Evolutionary conservation across 2,113 vertebrate species (phyloP), one percentile per base, ranked within the genome.

Genomic region (Odocoileus virginianus): DNA sequence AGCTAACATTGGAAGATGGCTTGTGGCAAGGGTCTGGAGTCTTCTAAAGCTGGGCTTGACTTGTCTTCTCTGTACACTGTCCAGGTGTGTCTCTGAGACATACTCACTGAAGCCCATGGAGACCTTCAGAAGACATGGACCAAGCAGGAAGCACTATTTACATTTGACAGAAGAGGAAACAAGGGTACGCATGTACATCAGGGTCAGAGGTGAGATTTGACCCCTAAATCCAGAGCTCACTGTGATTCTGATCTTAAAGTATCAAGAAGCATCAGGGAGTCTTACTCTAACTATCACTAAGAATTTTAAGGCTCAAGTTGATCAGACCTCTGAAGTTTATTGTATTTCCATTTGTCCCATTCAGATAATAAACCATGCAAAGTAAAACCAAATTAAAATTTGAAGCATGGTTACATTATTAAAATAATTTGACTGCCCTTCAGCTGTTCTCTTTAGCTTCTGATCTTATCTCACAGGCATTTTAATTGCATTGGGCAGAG

Each of bases 381-480:
- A 71, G 92, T 67, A 58, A 94, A 88, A 71, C 5, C 47, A 78
- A 89, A 97, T 96, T 87, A 94, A 97, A 96, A 96, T 85, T 25
- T 54, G 92, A 93, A 94, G 89, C n/a, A 36, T 64, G 96, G 64
- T 27, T 85, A 19, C 79, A 27, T 83, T 71, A 84, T 89, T 87
- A 55, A 93, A 87, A 89, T 81, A 74, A 58, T 91, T 90, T 82
- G 54, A 93, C 71, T 84, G 84, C 57, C 94, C 93, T 92, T 93
- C 54, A 71, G 76, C 85, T 93, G 40, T 85, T 96, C 52, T 61
- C 64, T 23, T 36, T 13, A 9, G 97, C 28, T 30, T 76, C 94
- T 89, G 78, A 95, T 91, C 91, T 93, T 87, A 74, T 95, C 78
- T 84, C 13, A 3, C 14, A 52, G 47, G 76, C 43, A 13, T 87